A percentile compares a stretch with the other conserved stretches of the same genome.
Evolutionary conservation across 2,888 invertebrate genomes (phyloP).

Genomic region (Cyaniris semiargus): DNA sequence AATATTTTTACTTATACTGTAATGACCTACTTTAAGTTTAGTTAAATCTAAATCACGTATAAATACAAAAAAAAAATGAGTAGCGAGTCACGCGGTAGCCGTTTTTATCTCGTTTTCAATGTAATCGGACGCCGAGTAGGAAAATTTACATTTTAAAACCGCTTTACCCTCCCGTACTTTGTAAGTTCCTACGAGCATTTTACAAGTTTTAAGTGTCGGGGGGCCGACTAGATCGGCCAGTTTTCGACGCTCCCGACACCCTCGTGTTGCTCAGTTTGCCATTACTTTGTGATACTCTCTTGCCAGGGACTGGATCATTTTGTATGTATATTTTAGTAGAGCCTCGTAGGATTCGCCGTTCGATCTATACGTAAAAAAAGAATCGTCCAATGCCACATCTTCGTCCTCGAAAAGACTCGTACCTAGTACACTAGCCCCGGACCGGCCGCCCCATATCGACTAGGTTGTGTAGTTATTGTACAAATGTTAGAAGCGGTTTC

Average conservation of each 20-base stretch:
- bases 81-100: conserved; percentile 5
- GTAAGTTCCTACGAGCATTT: conserved; percentile 36
- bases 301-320: conserved; percentile 60
- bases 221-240: neutral
- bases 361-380: conserved; percentile 56
- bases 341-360: conserved; percentile 53
- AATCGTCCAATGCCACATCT: conserved; percentile 77
- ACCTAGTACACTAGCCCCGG: conserved; percentile 70
- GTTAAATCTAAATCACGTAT: neutral
- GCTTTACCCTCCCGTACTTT: conserved; percentile 3
- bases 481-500: conserved; percentile 58
- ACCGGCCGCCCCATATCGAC: conserved; percentile 55
- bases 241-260: neutral
- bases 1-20: conserved; percentile 9
- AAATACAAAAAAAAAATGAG: conserved; percentile 14
- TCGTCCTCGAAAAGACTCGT: conserved; percentile 79
- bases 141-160: conserved; percentile 8
- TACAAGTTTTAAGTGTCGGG: conserved; percentile 6
- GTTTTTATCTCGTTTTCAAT: neutral
- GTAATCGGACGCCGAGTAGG: neutral
- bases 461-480: conserved; percentile 66
- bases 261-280: conserved; percentile 45
- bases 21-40: conserved; percentile 4
- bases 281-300: conserved; percentile 73
- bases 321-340: conserved; percentile 53